Conservation (phyloP, 2,113 vertebrate species). For the Sebastes schlegelii region DNA sequence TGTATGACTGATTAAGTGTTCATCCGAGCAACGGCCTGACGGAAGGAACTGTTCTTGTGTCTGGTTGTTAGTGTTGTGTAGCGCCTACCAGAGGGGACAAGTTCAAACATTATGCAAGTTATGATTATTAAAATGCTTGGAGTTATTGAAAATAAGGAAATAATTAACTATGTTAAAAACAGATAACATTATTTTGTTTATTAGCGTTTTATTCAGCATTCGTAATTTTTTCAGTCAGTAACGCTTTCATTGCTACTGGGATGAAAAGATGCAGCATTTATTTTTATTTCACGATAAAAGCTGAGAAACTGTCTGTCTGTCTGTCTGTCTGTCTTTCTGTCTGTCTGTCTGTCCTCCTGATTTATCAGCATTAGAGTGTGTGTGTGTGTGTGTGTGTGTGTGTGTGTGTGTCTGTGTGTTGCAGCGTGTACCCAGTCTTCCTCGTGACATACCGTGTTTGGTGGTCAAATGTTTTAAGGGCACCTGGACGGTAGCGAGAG, state of each 20-base stretch:
- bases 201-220: background rate
- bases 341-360: no score
- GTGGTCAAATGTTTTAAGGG: background rate
- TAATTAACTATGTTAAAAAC: no score
- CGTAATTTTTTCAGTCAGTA: background rate
- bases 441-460: background rate
- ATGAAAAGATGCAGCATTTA: background rate
- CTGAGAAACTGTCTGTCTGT: background rate
- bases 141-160: no score
- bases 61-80: no score
- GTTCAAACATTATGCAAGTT: background rate
- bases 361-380: background rate
- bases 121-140: background rate
- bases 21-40: no score
- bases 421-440: no score
- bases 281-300: background rate
- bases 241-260: background rate
- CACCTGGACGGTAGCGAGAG: background rate
- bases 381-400: slow-evolving; percentile 11
- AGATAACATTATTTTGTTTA: background rate
- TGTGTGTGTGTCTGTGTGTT: background rate
- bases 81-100: no score
- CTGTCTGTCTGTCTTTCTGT: no score
- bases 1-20: no score
- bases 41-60: no score